Evolutionary conservation across 2,113 vertebrate genomes (phyloP), one percentile per base, ranked within the genome.

Genomic region (Lagopus muta): DNA sequence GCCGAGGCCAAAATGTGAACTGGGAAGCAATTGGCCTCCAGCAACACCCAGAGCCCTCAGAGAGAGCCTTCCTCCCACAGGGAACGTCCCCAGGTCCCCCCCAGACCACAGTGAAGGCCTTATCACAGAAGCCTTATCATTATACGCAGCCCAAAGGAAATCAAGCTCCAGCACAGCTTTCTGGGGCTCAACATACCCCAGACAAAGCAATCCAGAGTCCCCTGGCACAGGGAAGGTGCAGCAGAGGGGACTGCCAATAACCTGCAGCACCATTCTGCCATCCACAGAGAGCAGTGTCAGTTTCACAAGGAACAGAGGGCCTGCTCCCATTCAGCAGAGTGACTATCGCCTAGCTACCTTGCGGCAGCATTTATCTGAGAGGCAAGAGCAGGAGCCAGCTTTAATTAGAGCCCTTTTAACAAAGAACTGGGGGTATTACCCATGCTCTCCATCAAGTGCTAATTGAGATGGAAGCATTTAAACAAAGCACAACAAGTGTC

Each of bases 401-500:
- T 96, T 97, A 96, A 97, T 96, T 94, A 96, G 89, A 94, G 76
- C 43, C 82, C 84, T 71, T 91, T 88, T 71, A 62, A 97, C 91
- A 91, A 96, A 89, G 89, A 73, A 90, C 62, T 0, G 0, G 54
- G 93, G 83, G 90, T 91, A 96, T 88, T 95, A 96, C 93, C 90
- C 90, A 79, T 42, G 77, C 94, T 96, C 92, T 91, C 87, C 91
- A 95, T n/a, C 91, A 36, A 95, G 86, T 0, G 1, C 83, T 95
- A 94, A 96, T 94, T 93, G 93, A 96, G 93, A 94, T 79, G 91
- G 92, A 94, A 94, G 94, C 88, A 7, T 88, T 94, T 92, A 88
- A 96, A 97, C 92, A 93, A 94, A 96, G 94, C 64, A 76, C 91
- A 97, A 96, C 97, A 97, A 97, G 95, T 95, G 87, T 95, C 95